Percentiles rank a stretch among this genome's conserved stretches.
phyloP scores from a whole-genome alignment of 2,113 vertebrate genomes.

The Peromyscus californicus region DNA sequence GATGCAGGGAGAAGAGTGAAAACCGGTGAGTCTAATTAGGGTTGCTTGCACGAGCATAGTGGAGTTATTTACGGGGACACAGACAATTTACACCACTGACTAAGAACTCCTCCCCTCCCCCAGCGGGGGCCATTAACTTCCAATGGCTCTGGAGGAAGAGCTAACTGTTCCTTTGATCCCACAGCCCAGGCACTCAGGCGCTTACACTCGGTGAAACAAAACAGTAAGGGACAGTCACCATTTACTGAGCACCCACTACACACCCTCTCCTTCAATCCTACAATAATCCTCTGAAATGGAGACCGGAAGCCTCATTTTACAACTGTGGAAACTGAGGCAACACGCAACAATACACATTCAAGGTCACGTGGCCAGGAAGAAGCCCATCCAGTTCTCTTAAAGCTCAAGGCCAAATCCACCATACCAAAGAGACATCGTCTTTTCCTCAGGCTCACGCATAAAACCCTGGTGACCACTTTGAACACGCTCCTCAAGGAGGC shows the following conservation, averaged over 20 bases:
- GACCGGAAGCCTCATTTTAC: neutral
- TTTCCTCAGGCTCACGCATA: neutral
- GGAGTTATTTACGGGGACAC: neutral
- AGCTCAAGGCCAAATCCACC: neutral
- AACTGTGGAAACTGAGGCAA: slow-evolving; percentile 30
- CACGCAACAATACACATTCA: neutral
- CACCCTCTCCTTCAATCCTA: neutral
- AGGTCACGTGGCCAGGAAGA: neutral
- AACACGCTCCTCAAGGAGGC: neutral
- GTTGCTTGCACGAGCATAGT: neutral
- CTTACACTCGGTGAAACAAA: neutral
- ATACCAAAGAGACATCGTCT: neutral
- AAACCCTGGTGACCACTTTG: neutral
- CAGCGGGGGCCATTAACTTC: neutral
- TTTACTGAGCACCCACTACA: neutral
- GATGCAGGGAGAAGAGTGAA: neutral
- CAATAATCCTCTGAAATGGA: neutral
- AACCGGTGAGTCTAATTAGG: neutral
- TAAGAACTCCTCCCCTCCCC: neutral
- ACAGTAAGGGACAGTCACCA: neutral
- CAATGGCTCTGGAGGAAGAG: neutral
- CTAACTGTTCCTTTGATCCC: neutral
- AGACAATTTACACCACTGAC: neutral
- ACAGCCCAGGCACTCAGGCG: neutral
- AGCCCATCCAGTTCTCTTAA: neutral